Evolutionary conservation across 1,140 invertebrate species (phyloP).

Genomic region (Microplitis mediator): DNA sequence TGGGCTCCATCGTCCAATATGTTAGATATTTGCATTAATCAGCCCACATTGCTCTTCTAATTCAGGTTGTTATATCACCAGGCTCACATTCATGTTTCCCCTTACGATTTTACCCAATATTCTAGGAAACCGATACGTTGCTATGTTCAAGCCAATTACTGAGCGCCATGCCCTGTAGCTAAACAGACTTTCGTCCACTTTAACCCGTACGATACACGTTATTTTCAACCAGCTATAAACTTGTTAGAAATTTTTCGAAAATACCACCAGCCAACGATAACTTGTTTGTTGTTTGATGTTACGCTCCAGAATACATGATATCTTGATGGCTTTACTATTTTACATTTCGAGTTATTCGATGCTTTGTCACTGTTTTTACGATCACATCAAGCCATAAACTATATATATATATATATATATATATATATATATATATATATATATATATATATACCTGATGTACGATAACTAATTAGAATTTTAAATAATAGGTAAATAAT

Average conservation of each 20-base stretch:
- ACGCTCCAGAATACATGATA: no score
- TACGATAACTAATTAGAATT: no score
- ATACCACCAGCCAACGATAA: background rate
- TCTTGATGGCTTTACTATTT: no score
- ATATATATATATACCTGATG: no score
- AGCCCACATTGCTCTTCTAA: constrained; percentile 13
- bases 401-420: no score
- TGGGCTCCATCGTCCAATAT: constrained; percentile 47
- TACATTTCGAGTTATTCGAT: no score
- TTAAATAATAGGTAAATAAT: no score
- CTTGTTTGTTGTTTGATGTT: no score
- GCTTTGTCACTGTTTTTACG: no score
- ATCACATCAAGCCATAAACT: no score
- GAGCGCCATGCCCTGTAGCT: constrained; percentile 1
- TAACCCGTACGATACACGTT: constrained; percentile 6
- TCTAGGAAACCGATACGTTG: constrained; percentile 31
- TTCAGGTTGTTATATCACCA: background rate
- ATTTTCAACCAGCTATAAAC: constrained; percentile 5
- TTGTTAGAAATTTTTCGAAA: background rate
- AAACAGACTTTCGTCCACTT: background rate
- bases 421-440: no score
- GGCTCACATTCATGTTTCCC: background rate
- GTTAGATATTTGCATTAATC: constrained; percentile 59
- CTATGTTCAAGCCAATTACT: constrained; percentile 41
- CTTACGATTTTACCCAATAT: background rate